Evolutionary conservation across 2,797 vertebrate genomes (phyloP).

Genomic region (Perodicticus potto): DNA sequence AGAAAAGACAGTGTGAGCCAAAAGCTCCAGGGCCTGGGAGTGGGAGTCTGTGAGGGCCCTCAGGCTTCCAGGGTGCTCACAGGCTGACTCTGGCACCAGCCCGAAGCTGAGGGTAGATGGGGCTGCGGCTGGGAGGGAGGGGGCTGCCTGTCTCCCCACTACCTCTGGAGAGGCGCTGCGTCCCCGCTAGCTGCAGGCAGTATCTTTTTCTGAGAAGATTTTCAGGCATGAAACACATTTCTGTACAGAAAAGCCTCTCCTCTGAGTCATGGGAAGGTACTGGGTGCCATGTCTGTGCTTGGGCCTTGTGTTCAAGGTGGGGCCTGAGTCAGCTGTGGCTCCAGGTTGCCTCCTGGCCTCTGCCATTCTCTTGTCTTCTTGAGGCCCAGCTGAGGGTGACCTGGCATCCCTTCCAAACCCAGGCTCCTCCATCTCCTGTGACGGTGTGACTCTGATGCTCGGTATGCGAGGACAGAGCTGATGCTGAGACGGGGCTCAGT

Average conservation of each 20-base stretch:
- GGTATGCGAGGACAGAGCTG: rapidly evolving
- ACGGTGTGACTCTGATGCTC: rapidly evolving
- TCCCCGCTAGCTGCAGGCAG: neutral
- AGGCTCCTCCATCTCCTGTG: rapidly evolving
- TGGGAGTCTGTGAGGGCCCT: conserved; percentile 61
- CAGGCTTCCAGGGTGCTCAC: neutral
- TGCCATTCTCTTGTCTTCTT: neutral
- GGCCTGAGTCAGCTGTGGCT: too few relatives aligned
- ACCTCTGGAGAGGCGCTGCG: neutral
- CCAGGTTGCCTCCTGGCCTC: neutral
- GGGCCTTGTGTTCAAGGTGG: neutral
- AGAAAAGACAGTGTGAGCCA: conserved; percentile 75
- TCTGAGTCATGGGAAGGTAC: neutral
- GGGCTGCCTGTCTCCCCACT: neutral
- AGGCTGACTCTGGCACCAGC: neutral
- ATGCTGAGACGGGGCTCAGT: neutral
- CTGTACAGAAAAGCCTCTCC: neutral
- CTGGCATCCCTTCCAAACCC: neutral
- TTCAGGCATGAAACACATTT: neutral
- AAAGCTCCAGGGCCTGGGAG: conserved; percentile 59
- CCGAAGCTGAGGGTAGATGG: neutral
- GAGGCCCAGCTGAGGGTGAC: neutral
- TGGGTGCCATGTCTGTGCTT: neutral
- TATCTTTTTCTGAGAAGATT: conserved; percentile 7
- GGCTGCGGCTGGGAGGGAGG: neutral